Conservation (phyloP, 2,888 invertebrate species). For the Clunio marinus region DNA sequence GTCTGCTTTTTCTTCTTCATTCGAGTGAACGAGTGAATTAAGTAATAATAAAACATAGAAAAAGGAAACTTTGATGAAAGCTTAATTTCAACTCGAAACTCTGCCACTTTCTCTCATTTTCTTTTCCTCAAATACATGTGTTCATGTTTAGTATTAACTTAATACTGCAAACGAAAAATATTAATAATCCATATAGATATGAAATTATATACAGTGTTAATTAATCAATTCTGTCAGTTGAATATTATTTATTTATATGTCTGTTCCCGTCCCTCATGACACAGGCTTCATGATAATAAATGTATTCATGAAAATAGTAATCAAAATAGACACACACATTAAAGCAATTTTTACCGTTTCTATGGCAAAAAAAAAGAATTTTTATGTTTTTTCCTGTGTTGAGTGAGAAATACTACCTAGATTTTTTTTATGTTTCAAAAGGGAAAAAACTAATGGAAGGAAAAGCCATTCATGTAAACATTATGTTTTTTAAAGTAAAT, state of each 20-base stretch:
- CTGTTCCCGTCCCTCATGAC: neutral
- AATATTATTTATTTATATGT: conserved; percentile 25
- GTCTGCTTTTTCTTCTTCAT: neutral
- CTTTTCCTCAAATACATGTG: neutral
- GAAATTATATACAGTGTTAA: conserved; percentile 27
- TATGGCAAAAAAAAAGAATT: neutral
- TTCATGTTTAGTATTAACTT: neutral
- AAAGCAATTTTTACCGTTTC: neutral
- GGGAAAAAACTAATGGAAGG: neutral
- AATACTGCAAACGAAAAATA: neutral
- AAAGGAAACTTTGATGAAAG: too few relatives aligned
- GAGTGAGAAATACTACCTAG: too few relatives aligned
- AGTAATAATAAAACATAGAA: too few relatives aligned
- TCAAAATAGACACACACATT: neutral
- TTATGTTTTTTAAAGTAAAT: neutral
- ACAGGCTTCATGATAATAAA: conserved; percentile 13
- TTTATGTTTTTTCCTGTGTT: neutral
- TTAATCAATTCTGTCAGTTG: conserved; percentile 38
- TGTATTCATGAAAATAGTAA: conserved; percentile 11
- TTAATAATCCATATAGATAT: conserved; percentile 15
- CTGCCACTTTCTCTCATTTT: neutral
- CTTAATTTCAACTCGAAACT: too few relatives aligned
- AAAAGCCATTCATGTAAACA: conserved; percentile 14
- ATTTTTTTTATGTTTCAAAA: neutral
- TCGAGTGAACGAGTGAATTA: too few relatives aligned